Base-by-base conservation (phyloP, 2,797 vertebrate species). In the Cossypha dichroa region DNA sequence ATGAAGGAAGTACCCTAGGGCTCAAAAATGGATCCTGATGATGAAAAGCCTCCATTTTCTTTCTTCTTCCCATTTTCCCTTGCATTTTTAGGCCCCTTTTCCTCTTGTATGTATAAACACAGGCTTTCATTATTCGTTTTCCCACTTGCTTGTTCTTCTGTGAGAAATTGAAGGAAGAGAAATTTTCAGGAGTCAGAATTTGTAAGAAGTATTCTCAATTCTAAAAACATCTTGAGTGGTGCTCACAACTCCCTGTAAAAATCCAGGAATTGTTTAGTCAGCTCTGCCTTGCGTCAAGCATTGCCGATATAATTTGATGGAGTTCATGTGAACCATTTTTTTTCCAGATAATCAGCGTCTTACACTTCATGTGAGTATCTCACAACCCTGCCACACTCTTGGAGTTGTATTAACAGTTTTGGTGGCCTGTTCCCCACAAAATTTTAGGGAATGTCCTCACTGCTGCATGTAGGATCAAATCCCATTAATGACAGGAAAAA, bases 241-340 rank as follows among this genome's bases (percentile, higher is more conserved):
- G 3, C 41, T 69, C 14, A 77, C 9, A 52, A 9, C 4, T 70
- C 31, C 10, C 13, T 83, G 79, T 51, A 56, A 60, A 67, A 83
- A 74, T 51, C 13, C 12, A 29, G 29, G 28, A 82, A 14, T 26
- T n/a, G 28, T 36, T 58, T 33, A 58, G 46, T 82, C 41, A 69
- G 43, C 59, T 85, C 25, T 33, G 40, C 36, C 69, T 85, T 10
- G 8, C 0, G 0, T 29, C 31, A 36, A 43, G 22, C 1, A 2
- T 40, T 0, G 0, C 16, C 62, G 85, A 40, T 66, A 8, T 0
- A 15, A 19, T 69, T 82, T 15, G 29, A 20, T 66, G 59, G 43
- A 23, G 15, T 62, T 82, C 2, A 5, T 8, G 25, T 76, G 63
- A 94, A 31, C 34, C 8, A 38, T 38, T 38, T 38, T 1, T 6